Base-by-base conservation (phyloP, 1,140 invertebrate genomes). In the Listronotus bonariensis region DNA sequence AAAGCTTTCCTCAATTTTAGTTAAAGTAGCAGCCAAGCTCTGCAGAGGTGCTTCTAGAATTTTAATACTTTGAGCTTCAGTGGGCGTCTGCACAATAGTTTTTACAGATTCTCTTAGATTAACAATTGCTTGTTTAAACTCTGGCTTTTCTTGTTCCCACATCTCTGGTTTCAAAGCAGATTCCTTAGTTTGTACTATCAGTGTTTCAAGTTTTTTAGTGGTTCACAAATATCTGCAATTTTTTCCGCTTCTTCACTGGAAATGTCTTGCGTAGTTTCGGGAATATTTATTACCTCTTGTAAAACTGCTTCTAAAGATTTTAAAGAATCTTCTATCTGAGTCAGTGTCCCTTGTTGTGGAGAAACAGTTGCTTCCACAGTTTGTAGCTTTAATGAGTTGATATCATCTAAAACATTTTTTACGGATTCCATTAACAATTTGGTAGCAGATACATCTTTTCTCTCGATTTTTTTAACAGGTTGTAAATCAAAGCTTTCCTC, bases 41-140 rank as follows among this genome's bases (percentile, higher is more conserved):
- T 67, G 31, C 3, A 71, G 41, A 20, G 56, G 61, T 32, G 18
- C 26, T 45, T 64, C 31, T 11, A 68, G 26, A 20, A 58, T 53
- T 41, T 68, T 43, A 4, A 56, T 32, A 14, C 6, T 15, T 42
- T 68, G 26, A 0, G 52, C n/a, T 64, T 46, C 31, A 6, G 65
- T 18, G n/a, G 49, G 36, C 11, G 38, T 38, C 14, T 26, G 43
- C 14, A 51, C 3, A 38, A 57, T 6, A 32, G 17, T 52, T 40
- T 62, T 36, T 6, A 62, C 45, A 12, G 31, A 20, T 41, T 57
- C 12, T 46, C 62, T 69, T 11, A 66, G 26, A 6, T 46, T 26
- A 17, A 34, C 5, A 20, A 69, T 12, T 26, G 68, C 58, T 49
- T 65, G 42, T 53, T 66, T 55, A 6, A 70, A 20, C 34, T 72